Evolutionary conservation across 1,140 invertebrate species (phyloP), one percentile per base, ranked within the genome.

Genomic region (Macrobrachium rosenbergii): DNA sequence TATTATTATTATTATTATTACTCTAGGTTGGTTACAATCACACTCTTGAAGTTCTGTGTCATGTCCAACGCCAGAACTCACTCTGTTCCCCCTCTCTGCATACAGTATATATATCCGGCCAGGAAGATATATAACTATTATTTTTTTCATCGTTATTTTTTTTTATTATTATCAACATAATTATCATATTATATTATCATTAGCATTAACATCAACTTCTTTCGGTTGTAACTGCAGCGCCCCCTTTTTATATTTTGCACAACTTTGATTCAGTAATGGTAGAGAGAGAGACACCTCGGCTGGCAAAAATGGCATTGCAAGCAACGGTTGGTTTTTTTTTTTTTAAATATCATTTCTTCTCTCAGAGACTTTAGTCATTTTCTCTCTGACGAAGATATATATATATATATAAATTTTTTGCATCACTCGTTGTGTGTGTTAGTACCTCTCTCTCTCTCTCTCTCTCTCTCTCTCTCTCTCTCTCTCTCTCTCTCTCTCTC

Each of bases 301-400:
- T 84, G 82, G 82, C 73, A 84, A 84, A 63, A 83, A 84, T 84
- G 82, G 83, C 83, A 85, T 37, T 69, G 67, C n/a, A n/a, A n/a
- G 75, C 83, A 85, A 76, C 83, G 75, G 77, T 59, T 28, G 28
- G 7, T 85, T 43, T 85, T 43, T 78, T 45, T 69, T 52, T 85
- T 79, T 85, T n/a, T n/a, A n/a, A n/a, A 21, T 84, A 78, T 60
- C 82, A n/a, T 76, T n/a, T 75, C 58, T 83, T 76, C 83, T 69
- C 73, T 85, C 83, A 85, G 83, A 62, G 78, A 62, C 83, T 45
- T 76, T 78, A 23, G 83, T 78, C 60, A 85, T 63, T 69, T 76
- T 52, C 52, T 52, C 52, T 52, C 52, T 10, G 52, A 52, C 52
- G 52, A 12, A 52, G 7, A 52, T 10, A 52, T 52, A 52, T 52